phyloP scores from a whole-genome alignment of 1,140 invertebrate genomes.

The Hydropsyche tenuis region DNA sequence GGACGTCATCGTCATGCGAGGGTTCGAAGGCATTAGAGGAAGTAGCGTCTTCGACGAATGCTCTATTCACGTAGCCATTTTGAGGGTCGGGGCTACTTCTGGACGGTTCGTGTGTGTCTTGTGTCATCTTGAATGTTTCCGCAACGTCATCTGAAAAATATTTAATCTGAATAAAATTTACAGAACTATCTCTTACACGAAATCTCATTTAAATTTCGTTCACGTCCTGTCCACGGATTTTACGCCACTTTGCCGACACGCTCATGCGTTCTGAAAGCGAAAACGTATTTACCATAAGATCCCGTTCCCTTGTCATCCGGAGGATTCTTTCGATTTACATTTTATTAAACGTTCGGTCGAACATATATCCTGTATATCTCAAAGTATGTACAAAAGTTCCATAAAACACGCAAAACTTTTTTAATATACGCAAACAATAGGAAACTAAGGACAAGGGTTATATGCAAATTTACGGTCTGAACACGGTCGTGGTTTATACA shows the following conservation, averaged over 20 bases:
- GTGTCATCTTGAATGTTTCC: not conserved
- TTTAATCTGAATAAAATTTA: no score
- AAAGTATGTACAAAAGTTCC: not conserved
- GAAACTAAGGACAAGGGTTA: slow-evolving; percentile 2
- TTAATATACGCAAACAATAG: slow-evolving; percentile 3
- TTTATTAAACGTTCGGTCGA: slow-evolving; percentile 28
- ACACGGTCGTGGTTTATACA: not conserved
- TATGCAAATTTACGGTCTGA: slow-evolving; percentile 1
- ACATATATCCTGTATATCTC: not conserved
- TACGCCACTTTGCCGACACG: no score
- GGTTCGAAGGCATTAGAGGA: slow-evolving; percentile 27
- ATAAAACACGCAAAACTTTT: slow-evolving; percentile 11
- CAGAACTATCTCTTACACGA: no score
- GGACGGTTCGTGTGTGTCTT: not conserved
- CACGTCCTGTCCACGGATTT: no score
- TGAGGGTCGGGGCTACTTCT: not conserved
- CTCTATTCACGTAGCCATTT: slow-evolving; percentile 40
- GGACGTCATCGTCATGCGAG: not conserved
- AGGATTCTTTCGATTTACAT: slow-evolving; percentile 19
- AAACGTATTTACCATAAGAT: not conserved
- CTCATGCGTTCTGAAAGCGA: not conserved
- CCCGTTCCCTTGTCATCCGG: not conserved
- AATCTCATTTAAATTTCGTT: no score
- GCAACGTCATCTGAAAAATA: not conserved
- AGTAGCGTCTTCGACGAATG: slow-evolving; percentile 27